These are phyloP conservation scores for Antrozous pallidus DNA, from an alignment of 2,797 vertebrate species.

Conservation along the genomic window DNA sequence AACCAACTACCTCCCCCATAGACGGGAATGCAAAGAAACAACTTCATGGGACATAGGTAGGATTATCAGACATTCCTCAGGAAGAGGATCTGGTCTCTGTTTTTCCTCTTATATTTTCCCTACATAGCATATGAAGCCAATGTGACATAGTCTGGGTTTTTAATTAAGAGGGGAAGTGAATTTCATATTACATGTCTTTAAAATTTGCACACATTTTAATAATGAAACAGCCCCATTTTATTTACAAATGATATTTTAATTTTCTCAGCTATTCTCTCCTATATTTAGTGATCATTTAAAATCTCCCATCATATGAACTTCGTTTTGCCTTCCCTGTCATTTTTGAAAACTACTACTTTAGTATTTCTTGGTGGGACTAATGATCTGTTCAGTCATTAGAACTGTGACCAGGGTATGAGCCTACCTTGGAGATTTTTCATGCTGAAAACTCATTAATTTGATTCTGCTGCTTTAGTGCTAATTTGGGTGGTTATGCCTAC, in stretches of 20 bases:
- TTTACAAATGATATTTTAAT: slow-evolving; percentile 52
- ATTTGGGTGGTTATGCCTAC: slow-evolving; percentile 19
- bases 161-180: slow-evolving; percentile 46
- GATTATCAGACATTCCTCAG: background rate
- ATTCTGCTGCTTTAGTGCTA: background rate
- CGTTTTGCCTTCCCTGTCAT: background rate
- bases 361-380: background rate
- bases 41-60: background rate
- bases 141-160: slow-evolving; percentile 48
- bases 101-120: background rate
- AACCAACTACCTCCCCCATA: background rate
- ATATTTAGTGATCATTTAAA: slow-evolving; percentile 8
- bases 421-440: background rate
- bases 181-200: slow-evolving; percentile 49
- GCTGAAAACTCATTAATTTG: slow-evolving; percentile 22
- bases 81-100: background rate
- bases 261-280: background rate
- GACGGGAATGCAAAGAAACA: background rate
- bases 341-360: background rate
- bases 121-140: background rate
- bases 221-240: slow-evolving; percentile 23
- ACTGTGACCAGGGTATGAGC: background rate
- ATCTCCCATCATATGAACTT: background rate
- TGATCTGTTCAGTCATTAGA: background rate
- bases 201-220: slow-evolving; percentile 42